phyloP scores from a whole-genome alignment of 2,113 vertebrate species.

The Turnix velox region DNA sequence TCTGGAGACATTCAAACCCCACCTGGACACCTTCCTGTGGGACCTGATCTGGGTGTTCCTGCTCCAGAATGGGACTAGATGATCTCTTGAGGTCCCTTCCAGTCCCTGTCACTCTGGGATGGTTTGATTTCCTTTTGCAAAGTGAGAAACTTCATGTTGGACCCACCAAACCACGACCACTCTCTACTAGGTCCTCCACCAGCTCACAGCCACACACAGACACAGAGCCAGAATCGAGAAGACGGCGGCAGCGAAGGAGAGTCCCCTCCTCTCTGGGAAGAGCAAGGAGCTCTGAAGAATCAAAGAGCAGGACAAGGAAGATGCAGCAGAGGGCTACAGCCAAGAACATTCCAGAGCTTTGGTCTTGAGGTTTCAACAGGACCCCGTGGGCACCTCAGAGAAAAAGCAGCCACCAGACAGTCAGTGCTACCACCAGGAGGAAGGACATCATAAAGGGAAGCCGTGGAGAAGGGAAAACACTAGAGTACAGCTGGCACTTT shows the following conservation, averaged over 20 bases:
- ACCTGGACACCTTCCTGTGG: too few relatives aligned
- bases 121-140: constrained; percentile 1
- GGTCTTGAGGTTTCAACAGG: constrained; percentile 65
- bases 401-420: constrained; percentile 89
- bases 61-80: too few relatives aligned
- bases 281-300: too few relatives aligned
- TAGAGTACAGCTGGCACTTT: constrained; percentile 77
- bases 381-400: constrained; percentile 73
- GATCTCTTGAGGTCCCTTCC: too few relatives aligned
- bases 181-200: constrained; percentile 38
- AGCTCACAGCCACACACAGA: not conserved
- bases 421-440: constrained; percentile 81
- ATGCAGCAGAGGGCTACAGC: constrained; percentile 47
- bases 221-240: constrained; percentile 5
- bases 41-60: too few relatives aligned
- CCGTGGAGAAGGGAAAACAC: constrained; percentile 74
- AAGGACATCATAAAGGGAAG: constrained; percentile 86
- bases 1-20: too few relatives aligned
- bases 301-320: constrained; percentile 27
- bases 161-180: constrained; percentile 50
- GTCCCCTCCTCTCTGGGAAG: too few relatives aligned
- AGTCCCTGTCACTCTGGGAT: too few relatives aligned
- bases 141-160: not conserved
- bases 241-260: not conserved
- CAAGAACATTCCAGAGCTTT: constrained; percentile 60